Evolutionary conservation across 2,797 vertebrate species (phyloP), one percentile per base, ranked within the genome.

Genomic region (Decapterus maruadsi): DNA sequence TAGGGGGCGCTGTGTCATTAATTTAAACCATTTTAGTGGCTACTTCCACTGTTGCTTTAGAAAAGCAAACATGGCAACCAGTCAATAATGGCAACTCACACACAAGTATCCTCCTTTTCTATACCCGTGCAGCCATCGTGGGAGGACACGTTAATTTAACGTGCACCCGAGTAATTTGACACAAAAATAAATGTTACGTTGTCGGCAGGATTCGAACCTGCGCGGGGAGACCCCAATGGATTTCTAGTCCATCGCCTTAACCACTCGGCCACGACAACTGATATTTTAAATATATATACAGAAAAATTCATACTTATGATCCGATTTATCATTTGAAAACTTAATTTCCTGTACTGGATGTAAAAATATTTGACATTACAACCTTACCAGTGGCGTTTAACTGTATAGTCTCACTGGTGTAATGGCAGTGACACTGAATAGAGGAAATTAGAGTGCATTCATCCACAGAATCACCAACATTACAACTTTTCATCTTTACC

Each of bases 211-310:
- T 94, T 94, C 69, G 87, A 95, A 95, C 93, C 90, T 94, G 91
- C 93, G 85, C 90, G 81, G 93, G 93, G 87, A 94, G 84, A 94
- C 85, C 94, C 93, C 93, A 94, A 94, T 94, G 91, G 94, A 94
- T 94, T 95, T 94, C 92, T 94, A 95, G 92, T 93, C 93, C 89
- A 94, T 94, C 91, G 90, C 93, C 91, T 94, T 94, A 95, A 95
- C 92, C 90, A 92, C 92, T 94, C 91, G 88, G 91, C 92, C 92
- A 95, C 90, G 75, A 93, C 92, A 93, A 93, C 90, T 8, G 8
- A 8, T 36, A 36, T 0, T 8, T 0, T 36, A 8, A 1, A 8
- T 36, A 36, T 1, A 26, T 36, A 5, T 34, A 1, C 4, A 4
- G 4, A 34, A 34, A 7, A 34, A 34, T 34, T 34, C 31, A 34